Evolutionary conservation across 2,797 vertebrate genomes (phyloP), one percentile per base, ranked within the genome.

Genomic region (Psittacula echo): DNA sequence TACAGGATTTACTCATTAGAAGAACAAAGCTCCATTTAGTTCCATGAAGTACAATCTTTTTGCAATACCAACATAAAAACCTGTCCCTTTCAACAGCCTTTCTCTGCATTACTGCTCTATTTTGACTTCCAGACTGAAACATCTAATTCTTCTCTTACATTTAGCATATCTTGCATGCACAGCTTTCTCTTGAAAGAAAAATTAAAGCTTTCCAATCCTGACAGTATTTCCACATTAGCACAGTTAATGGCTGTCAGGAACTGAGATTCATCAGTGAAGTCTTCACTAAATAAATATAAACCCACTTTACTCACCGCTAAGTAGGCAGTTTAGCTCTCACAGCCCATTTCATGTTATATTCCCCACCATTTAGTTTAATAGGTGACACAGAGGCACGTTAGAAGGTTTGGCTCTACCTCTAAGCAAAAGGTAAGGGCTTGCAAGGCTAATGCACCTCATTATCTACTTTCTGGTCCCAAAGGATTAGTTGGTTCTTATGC

Each of bases 211-310:
- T 87, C 20, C 14, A 13, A 32, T 58, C 73, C 58, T 70, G 79
- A 84, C 87, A 91, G 82, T 44, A 87, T 89, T 95, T 95, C 94
- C 96, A 95, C 82, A 89, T 93, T 89, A 95, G 92, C 50, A 50
- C 3, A 24, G 75, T 41, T 87, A 95, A 86, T 5, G 92, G 82
- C 45, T 68, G 87, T 80, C 70, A 77, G 65, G 76, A 81, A 56
- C 62, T 42, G 56, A 87, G 68, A 94, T 37, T 82, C 72, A 87
- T 45, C 21, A 15, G 30, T 32, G 70, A 86, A 14, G 8, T 65
- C 85, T 70, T 44, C 79, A 41, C 73, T 93, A 81, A 91, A 77
- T 54, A 94, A 94, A 95, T 19, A 97, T 2, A 83, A 85, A 77
- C 11, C 32, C 78, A 87, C 67, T 93, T 89, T 76, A 70, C 53